These are phyloP conservation scores for Aporrectodea caliginosa DNA, from an alignment of 1,140 invertebrate species.

Conservation along the genomic window DNA sequence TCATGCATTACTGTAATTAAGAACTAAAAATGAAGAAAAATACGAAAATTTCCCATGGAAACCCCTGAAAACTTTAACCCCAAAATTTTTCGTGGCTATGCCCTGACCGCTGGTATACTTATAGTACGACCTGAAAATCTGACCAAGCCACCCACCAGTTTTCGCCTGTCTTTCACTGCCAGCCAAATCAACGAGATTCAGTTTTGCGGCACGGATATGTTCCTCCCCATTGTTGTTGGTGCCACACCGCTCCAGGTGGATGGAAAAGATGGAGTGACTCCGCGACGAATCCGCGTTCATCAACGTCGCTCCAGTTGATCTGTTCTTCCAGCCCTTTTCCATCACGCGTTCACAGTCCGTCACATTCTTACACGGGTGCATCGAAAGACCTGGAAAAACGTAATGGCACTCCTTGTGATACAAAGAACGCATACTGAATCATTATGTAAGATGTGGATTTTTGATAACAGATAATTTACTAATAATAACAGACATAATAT, in stretches of 20 bases:
- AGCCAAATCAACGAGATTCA: conserved; percentile 77
- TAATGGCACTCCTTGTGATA: too few relatives aligned
- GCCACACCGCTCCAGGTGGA: conserved; percentile 75
- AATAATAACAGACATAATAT: too few relatives aligned
- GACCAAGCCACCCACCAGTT: conserved; percentile 45
- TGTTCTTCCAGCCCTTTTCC: conserved; percentile 69
- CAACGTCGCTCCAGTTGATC: conserved; percentile 71
- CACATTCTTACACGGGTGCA: conserved; percentile 73
- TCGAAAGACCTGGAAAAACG: conserved; percentile 61
- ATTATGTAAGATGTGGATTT: too few relatives aligned
- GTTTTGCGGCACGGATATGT: conserved; percentile 60
- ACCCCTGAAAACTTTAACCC: too few relatives aligned
- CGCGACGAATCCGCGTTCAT: conserved; percentile 81
- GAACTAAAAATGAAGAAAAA: too few relatives aligned
- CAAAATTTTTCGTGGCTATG: too few relatives aligned
- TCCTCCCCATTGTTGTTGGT: conserved; percentile 57
- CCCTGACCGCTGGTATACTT: too few relatives aligned
- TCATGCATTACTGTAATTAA: too few relatives aligned
- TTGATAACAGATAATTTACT: too few relatives aligned
- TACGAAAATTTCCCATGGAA: too few relatives aligned
- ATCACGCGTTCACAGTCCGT: conserved; percentile 70
- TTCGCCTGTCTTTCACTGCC: conserved; percentile 59
- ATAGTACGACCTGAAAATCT: too few relatives aligned
- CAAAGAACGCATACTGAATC: too few relatives aligned
- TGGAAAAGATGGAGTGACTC: conserved; percentile 85